Evolutionary conservation across 2,113 vertebrate species (phyloP).

Genomic region (Coptodon bakossiorum): DNA sequence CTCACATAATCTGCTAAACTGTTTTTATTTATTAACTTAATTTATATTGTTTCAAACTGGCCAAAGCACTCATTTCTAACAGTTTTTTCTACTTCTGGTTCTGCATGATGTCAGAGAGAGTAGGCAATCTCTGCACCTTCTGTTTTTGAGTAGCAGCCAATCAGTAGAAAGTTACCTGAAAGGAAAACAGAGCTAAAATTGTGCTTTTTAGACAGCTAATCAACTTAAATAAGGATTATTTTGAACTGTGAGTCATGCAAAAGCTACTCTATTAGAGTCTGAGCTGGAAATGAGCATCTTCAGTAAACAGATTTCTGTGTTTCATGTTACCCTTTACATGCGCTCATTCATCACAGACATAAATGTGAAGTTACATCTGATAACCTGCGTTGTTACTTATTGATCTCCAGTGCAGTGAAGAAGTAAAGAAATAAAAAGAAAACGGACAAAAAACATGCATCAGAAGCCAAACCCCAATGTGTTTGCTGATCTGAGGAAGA

Average conservation of each 20-base stretch:
- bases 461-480: neutral
- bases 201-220: neutral
- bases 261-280: neutral
- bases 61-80: neutral
- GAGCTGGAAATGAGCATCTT: neutral
- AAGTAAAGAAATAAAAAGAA: neutral
- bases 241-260: neutral
- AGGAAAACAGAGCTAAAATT: neutral
- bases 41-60: neutral
- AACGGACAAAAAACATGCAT: conserved; percentile 9
- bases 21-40: neutral
- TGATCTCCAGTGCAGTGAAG: neutral
- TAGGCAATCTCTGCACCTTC: neutral
- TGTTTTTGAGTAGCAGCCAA: neutral
- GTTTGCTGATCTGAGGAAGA: conserved; percentile 4
- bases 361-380: neutral
- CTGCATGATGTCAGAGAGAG: neutral
- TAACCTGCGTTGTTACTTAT: neutral
- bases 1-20: neutral
- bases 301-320: neutral
- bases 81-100: neutral
- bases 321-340: neutral
- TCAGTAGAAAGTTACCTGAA: neutral
- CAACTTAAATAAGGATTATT: neutral
- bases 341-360: neutral